These are phyloP conservation scores for Holothuria leucospilota DNA, from an alignment of 53 echinoderm and acorn worm species.

Conservation along the genomic window DNA sequence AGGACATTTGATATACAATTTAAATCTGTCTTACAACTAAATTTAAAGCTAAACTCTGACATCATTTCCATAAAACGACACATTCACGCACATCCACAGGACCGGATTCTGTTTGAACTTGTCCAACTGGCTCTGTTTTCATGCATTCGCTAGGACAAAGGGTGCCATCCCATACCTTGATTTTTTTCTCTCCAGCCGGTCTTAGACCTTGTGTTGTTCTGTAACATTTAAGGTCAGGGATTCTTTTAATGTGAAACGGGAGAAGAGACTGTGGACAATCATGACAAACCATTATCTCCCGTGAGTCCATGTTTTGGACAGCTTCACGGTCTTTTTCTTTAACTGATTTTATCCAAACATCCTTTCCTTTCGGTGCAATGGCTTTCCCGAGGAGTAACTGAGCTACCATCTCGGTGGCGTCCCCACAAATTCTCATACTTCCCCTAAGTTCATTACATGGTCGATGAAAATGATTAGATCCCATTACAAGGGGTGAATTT, in stretches of 20 bases:
- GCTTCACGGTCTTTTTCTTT: not conserved
- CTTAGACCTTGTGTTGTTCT: not conserved
- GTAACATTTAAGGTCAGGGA: conserved; percentile 19
- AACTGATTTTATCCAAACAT: conserved; percentile 5
- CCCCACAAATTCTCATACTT: conserved; percentile 14
- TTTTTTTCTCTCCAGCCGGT: not conserved
- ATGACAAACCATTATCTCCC: not conserved
- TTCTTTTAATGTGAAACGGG: conserved; percentile 13
- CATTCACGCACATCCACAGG: conserved; percentile 8
- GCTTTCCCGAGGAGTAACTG: conserved; percentile 26
- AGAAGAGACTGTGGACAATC: conserved; percentile 31
- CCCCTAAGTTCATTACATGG: conserved; percentile 17
- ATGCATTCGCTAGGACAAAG: conserved; percentile 17
- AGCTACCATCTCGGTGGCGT: conserved; percentile 19
- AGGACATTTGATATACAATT: too few relatives aligned
- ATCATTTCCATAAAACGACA: too few relatives aligned
- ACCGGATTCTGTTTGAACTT: not conserved
- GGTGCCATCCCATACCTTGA: conserved; percentile 7
- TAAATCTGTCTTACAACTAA: too few relatives aligned
- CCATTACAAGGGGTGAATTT: not conserved
- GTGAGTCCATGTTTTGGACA: not conserved
- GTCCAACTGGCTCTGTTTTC: conserved; percentile 4
- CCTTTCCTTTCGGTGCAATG: conserved; percentile 7
- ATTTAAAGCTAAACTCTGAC: too few relatives aligned
- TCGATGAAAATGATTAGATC: conserved; percentile 13